These are phyloP conservation scores for Philhelius pedissequus DNA, from an alignment of 2,888 invertebrate genomes.

Conservation along the genomic window DNA sequence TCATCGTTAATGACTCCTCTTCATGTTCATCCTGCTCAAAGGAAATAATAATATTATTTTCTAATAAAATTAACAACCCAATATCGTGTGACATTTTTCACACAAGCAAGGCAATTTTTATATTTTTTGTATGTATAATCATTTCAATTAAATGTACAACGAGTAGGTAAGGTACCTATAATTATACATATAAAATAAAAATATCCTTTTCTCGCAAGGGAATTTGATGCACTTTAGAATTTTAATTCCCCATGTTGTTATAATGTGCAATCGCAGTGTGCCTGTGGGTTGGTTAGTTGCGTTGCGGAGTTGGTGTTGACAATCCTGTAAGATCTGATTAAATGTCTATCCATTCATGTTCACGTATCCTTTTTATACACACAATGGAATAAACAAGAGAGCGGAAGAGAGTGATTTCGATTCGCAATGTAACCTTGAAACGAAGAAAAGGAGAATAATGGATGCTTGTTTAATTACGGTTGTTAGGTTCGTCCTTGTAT, in stretches of 20 bases:
- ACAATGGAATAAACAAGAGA: not conserved
- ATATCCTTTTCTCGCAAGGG: slow-evolving; percentile 16
- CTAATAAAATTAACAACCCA: not conserved
- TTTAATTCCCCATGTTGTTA: not conserved
- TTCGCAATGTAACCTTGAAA: not conserved
- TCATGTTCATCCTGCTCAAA: not conserved
- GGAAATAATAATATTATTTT: not conserved
- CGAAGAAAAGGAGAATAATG: not conserved
- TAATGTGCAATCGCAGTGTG: too few species aligned
- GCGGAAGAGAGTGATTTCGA: not conserved
- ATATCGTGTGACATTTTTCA: not conserved
- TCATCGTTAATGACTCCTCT: not conserved
- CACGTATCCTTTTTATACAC: slow-evolving; percentile 9
- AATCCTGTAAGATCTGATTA: slow-evolving; percentile 22
- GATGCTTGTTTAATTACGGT: slow-evolving; percentile 13
- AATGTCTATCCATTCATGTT: slow-evolving; percentile 30
- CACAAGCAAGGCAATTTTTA: not conserved
- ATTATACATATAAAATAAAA: too few species aligned
- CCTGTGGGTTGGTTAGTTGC: not conserved
- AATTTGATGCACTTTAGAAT: slow-evolving; percentile 14
- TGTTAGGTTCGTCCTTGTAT: slow-evolving; percentile 1
- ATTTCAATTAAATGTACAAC: slow-evolving; percentile 22
- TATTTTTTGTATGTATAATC: not conserved
- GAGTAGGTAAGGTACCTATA: too few species aligned
- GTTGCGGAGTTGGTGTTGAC: not conserved